phyloP scores from a whole-genome alignment of 2,797 vertebrate genomes.

The Sylvia borin region DNA sequence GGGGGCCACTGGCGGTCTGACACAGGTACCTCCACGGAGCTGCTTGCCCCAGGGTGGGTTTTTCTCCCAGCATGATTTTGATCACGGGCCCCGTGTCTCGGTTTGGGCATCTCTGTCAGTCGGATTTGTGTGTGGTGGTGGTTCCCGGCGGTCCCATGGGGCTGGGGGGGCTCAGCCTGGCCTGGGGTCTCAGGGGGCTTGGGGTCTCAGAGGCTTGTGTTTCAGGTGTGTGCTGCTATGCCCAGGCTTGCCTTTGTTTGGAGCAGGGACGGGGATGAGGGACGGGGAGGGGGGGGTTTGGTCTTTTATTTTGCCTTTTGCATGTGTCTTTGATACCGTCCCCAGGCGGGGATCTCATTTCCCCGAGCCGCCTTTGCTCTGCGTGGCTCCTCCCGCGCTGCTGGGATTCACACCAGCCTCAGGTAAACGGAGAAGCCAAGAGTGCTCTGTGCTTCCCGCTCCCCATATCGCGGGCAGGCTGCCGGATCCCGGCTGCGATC shows the following conservation, averaged over 20 bases:
- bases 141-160: neutral
- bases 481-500: neutral
- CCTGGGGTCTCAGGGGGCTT: neutral
- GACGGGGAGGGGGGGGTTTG: neutral
- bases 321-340: neutral
- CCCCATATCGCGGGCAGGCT: neutral
- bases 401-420: neutral
- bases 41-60: neutral
- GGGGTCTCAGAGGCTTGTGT: neutral
- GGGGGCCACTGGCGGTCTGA: neutral
- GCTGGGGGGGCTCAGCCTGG: neutral
- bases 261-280: neutral
- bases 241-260: slow-evolving; percentile 49
- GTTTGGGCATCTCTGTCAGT: neutral
- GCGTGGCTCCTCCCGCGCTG: neutral
- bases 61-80: neutral
- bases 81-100: neutral
- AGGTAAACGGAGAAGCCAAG: neutral
- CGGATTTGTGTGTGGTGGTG: neutral
- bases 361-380: neutral
- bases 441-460: neutral
- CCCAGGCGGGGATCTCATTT: slow-evolving; percentile 59
- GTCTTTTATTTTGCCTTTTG: slow-evolving; percentile 29
- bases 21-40: neutral
- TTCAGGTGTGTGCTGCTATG: neutral